A percentile compares a stretch with the other conserved stretches of the same genome.
These are phyloP conservation scores for Etheostoma perlongum DNA, from an alignment of 2,797 vertebrate genomes.

Conservation along the genomic window DNA sequence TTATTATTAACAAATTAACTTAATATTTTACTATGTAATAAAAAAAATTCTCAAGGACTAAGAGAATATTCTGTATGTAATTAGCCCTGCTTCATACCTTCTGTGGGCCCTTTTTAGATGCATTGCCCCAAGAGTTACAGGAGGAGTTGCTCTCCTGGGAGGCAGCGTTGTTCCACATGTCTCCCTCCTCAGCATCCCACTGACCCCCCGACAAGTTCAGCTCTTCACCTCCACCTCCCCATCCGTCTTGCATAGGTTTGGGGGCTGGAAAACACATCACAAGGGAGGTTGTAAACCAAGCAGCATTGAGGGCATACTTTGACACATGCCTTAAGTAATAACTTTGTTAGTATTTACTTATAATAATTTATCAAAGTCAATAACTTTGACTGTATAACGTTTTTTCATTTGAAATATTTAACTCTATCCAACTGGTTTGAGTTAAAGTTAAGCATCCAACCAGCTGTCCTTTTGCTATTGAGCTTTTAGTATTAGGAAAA, in stretches of 20 bases:
- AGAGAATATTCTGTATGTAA: neutral
- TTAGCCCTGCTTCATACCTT: constrained; percentile 83
- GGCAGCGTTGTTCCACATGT: constrained; percentile 94
- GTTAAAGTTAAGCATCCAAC: neutral
- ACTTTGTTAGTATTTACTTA: too few species aligned
- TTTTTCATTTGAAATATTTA: neutral
- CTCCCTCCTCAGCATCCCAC: constrained; percentile 93
- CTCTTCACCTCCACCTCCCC: constrained; percentile 95
- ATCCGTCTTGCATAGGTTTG: constrained; percentile 98
- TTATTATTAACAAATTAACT: neutral
- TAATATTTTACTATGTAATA: neutral
- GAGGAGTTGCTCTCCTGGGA: constrained; percentile 93
- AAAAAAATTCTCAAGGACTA: neutral
- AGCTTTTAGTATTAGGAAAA: neutral
- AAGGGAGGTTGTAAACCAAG: constrained; percentile 14
- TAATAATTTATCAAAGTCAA: too few species aligned
- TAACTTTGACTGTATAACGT: too few species aligned
- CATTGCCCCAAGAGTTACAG: constrained; percentile 83
- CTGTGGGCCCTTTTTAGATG: constrained; percentile 89
- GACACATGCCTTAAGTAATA: neutral
- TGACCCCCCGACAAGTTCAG: constrained; percentile 85
- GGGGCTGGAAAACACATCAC: constrained; percentile 84
- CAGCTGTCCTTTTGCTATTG: neutral
- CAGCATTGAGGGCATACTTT: neutral
- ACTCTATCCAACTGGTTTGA: neutral